Percentiles rank a stretch among this genome's conserved stretches.
Conservation (phyloP, 2,888 invertebrate species). For the Monoplex corrugatus region DNA sequence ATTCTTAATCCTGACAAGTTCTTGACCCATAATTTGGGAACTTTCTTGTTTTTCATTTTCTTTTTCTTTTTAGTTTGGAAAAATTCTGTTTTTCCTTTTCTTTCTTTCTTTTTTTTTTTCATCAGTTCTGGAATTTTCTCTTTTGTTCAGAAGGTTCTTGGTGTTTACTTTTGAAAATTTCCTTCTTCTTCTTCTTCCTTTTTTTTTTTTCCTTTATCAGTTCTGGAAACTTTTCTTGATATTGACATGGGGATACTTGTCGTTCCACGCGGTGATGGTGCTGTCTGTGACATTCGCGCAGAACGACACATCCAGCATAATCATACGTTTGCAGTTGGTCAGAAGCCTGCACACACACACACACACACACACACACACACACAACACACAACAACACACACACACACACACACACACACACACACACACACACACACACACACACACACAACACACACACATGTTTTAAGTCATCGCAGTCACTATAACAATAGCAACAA, state of each 20-base stretch:
- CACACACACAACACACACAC: slow-evolving; percentile 13
- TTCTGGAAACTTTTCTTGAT: slow-evolving; percentile 84
- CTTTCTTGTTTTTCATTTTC: no score
- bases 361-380: slow-evolving; percentile 17
- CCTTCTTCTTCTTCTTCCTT: no score
- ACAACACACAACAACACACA: neutral
- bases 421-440: neutral
- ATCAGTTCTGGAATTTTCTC: no score
- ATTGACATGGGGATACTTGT: slow-evolving; percentile 86
- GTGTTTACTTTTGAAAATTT: neutral
- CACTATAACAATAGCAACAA: no score
- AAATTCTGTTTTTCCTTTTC: no score
- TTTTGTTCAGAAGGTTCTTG: no score
- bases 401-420: neutral
- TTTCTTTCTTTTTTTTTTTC: no score
- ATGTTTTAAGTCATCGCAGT: neutral
- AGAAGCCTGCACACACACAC: slow-evolving; percentile 84
- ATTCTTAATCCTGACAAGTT: no score
- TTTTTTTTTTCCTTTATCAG: no score
- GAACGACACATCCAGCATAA: slow-evolving; percentile 92
- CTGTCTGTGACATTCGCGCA: slow-evolving; percentile 90
- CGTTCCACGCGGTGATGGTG: slow-evolving; percentile 85
- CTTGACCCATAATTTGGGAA: no score
- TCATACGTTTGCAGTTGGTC: slow-evolving; percentile 86
- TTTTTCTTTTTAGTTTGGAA: no score